Conservation (phyloP, 2,888 invertebrate genomes). For the Tinea semifulvella region DNA sequence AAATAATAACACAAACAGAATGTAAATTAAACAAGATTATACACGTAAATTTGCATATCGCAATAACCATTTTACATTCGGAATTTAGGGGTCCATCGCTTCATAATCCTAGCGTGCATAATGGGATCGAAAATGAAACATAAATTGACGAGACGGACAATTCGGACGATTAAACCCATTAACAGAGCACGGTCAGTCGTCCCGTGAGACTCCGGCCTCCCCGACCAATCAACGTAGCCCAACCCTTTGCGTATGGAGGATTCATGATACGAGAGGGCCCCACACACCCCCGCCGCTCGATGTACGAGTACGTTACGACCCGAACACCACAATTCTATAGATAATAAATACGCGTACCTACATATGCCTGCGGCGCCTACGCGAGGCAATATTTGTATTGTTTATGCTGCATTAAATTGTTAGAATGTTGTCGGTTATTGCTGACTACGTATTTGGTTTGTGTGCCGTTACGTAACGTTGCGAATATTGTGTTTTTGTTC, state of each 20-base stretch:
- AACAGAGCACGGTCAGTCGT: conserved; percentile 32
- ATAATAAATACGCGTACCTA: conserved; percentile 59
- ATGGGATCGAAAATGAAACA: conserved; percentile 66
- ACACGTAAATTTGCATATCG: conserved; percentile 45
- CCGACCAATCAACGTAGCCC: conserved; percentile 45
- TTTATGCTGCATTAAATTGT: conserved; percentile 64
- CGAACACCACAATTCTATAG: conserved; percentile 56
- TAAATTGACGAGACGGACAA: conserved; percentile 59
- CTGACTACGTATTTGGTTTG: conserved; percentile 60
- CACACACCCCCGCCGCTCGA: conserved; percentile 51
- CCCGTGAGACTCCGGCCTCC: conserved; percentile 19
- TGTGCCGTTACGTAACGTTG: conserved; percentile 44
- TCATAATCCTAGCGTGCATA: conserved; percentile 55
- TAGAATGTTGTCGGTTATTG: conserved; percentile 63
- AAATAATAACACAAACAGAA: conserved; percentile 1
- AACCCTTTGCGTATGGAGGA: conserved; percentile 60
- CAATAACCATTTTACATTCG: conserved; percentile 42
- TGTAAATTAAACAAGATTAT: conserved; percentile 14
- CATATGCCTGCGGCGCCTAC: conserved; percentile 49
- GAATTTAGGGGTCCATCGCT: conserved; percentile 36
- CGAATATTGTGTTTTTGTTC: conserved; percentile 32
- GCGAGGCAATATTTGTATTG: conserved; percentile 53
- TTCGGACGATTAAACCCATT: conserved; percentile 62
- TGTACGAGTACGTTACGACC: conserved; percentile 56
- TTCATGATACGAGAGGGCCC: conserved; percentile 53